Evolutionary conservation across 1,140 invertebrate species (phyloP).

Genomic region (Forficula auricularia): DNA sequence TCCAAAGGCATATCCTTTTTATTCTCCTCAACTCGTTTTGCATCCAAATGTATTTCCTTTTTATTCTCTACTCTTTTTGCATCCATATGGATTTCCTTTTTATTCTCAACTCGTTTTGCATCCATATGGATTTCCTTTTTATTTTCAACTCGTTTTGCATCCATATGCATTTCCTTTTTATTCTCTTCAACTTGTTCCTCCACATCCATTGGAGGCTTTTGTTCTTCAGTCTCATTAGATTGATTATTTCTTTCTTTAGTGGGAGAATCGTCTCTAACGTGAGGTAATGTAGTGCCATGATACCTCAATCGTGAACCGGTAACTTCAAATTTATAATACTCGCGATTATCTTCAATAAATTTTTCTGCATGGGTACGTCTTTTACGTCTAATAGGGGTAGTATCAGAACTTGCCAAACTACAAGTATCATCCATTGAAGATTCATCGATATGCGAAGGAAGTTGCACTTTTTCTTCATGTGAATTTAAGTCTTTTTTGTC

Average conservation of each 20-base stretch:
- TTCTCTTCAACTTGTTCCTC: too few relatives aligned
- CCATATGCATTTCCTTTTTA: constrained; percentile 31
- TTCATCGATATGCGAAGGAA: too few relatives aligned
- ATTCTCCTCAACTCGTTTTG: too few relatives aligned
- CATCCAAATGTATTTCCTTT: too few relatives aligned
- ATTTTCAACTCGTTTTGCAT: constrained; percentile 14
- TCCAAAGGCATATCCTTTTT: constrained; percentile 32
- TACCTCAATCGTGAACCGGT: constrained; percentile 33
- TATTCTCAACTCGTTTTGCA: constrained; percentile 5
- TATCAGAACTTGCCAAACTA: constrained; percentile 2
- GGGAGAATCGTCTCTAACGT: too few relatives aligned
- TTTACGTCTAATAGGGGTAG: constrained; percentile 25
- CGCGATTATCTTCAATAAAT: constrained; percentile 37
- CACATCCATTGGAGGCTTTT: neutral
- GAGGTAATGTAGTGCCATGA: constrained; percentile 18
- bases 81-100: constrained; percentile 32
- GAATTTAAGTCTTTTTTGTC: too few relatives aligned
- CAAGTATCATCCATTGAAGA: too few relatives aligned
- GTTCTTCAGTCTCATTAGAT: neutral
- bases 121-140: constrained; percentile 3
- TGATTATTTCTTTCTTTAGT: too few relatives aligned
- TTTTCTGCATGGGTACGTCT: constrained; percentile 37
- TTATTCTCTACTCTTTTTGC: constrained; percentile 27
- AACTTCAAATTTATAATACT: constrained; percentile 43
- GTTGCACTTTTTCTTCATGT: too few relatives aligned